phyloP scores from a whole-genome alignment of 2,797 vertebrate species.

The Alauda arvensis region DNA sequence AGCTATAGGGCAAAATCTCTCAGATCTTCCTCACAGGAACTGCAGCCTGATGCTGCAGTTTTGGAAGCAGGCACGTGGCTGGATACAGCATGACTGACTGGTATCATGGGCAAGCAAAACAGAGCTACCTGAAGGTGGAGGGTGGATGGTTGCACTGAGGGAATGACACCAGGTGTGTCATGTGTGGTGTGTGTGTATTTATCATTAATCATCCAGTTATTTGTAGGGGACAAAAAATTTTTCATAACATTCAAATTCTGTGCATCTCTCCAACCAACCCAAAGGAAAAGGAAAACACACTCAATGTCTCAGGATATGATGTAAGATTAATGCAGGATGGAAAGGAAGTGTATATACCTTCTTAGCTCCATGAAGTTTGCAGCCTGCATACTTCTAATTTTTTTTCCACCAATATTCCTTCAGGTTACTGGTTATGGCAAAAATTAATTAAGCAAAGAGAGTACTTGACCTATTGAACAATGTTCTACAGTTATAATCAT shows the following conservation, averaged over 20 bases:
- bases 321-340: not conserved
- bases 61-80: fast-evolving
- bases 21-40: not conserved
- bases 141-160: not conserved
- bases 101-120: not conserved
- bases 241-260: not conserved
- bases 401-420: not conserved
- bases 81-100: not conserved
- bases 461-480: conserved; percentile 29
- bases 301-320: not conserved
- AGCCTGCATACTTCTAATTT: not conserved
- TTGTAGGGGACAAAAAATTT: not conserved
- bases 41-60: not conserved
- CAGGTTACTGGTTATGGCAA: not conserved
- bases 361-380: not conserved
- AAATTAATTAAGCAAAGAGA: conserved; percentile 39
- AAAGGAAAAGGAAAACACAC: not conserved
- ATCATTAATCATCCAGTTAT: not conserved
- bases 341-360: not conserved
- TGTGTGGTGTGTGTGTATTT: not conserved
- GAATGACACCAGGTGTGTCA: not conserved
- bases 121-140: not conserved
- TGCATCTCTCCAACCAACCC: not conserved
- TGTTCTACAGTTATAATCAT: conserved; percentile 2
- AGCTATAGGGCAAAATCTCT: not conserved